phyloP scores from a whole-genome alignment of 2,888 invertebrate genomes.

The Volucella inflata region DNA sequence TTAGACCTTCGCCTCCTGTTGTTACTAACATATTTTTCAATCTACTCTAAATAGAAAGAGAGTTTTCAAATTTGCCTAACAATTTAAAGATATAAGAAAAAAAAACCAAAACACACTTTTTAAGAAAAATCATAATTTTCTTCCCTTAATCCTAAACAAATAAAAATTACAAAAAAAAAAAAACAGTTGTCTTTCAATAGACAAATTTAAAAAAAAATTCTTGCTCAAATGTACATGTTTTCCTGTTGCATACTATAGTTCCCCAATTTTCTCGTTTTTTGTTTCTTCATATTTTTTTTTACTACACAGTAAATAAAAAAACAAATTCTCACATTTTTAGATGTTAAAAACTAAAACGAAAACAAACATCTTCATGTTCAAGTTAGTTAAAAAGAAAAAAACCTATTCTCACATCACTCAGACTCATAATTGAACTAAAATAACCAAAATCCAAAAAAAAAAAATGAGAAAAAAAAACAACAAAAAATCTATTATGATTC shows the following conservation, averaged over 20 bases:
- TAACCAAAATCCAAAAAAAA: conserved; percentile 59
- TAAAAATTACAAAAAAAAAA: conserved; percentile 22
- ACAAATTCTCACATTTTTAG: conserved; percentile 43
- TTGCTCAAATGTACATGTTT: conserved; percentile 67
- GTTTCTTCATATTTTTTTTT: conserved; percentile 31
- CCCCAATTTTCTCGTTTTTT: conserved; percentile 29
- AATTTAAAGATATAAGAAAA: conserved; percentile 27
- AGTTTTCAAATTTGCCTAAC: conserved; percentile 63
- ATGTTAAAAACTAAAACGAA: neutral
- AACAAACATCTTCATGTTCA: conserved; percentile 62
- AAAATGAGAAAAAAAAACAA: conserved; percentile 77
- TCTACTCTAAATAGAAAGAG: conserved; percentile 52
- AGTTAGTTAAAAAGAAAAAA: conserved; percentile 36
- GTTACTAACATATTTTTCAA: conserved; percentile 54
- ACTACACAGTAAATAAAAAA: conserved; percentile 41
- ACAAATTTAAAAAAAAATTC: conserved; percentile 55
- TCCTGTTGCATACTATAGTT: conserved; percentile 64
- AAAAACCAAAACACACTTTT: conserved; percentile 21
- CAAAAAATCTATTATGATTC: conserved; percentile 83
- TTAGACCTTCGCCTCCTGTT: conserved; percentile 54
- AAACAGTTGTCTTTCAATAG: conserved; percentile 19
- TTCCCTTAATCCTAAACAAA: conserved; percentile 13
- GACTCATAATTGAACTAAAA: conserved; percentile 74
- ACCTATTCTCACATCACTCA: conserved; percentile 72
- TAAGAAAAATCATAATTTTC: conserved; percentile 27